Percentiles rank a stretch among this genome's conserved stretches.
Conservation (phyloP, 2,113 vertebrate genomes). For the Pionites leucogaster region DNA sequence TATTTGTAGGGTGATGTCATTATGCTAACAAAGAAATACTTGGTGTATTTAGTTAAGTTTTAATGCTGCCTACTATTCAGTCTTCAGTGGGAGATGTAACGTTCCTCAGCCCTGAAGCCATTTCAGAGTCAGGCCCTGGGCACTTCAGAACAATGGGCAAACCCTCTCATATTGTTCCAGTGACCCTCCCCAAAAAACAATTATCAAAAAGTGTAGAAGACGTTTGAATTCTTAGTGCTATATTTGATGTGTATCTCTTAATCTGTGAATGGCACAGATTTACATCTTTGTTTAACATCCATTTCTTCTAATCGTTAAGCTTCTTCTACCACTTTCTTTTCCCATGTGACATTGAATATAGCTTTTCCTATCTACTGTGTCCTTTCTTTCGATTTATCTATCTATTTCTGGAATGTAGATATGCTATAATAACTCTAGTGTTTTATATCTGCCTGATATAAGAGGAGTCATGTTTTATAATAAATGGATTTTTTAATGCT, state of each 20-base stretch:
- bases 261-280: neutral
- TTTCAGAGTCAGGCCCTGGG: neutral
- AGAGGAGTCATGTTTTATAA: neutral
- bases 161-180: neutral
- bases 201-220: fast-evolving
- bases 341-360: neutral
- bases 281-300: neutral
- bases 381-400: neutral
- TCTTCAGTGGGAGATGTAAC: neutral
- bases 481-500: neutral
- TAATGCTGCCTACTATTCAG: neutral
- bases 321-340: neutral
- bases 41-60: neutral
- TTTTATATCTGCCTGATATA: neutral
- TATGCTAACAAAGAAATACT: neutral
- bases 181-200: neutral
- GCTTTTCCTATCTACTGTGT: neutral
- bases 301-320: neutral
- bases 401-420: neutral
- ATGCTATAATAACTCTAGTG: neutral
- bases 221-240: neutral
- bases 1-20: neutral
- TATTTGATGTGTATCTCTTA: neutral
- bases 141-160: neutral
- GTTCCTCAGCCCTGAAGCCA: neutral